A percentile compares a stretch with the other conserved stretches of the same genome.
These are phyloP conservation scores for Hozukius guyotensis DNA, from an alignment of 2,797 vertebrate genomes.

Conservation along the genomic window DNA sequence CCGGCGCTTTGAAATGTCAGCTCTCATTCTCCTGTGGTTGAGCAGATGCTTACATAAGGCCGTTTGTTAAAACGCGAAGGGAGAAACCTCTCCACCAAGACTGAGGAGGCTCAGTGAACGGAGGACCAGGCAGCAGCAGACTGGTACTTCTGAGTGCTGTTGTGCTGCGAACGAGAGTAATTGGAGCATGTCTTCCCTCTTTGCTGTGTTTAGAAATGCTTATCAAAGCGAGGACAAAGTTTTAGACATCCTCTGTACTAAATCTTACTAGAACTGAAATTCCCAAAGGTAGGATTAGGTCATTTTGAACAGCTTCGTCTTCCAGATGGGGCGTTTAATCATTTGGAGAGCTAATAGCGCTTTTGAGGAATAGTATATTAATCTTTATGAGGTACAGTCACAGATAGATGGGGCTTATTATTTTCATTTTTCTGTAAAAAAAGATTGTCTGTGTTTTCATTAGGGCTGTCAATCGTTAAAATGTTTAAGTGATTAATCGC, in stretches of 20 bases:
- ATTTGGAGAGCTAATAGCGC: background rate
- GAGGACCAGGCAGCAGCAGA: slow-evolving; percentile 27
- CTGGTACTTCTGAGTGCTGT: slow-evolving; percentile 52
- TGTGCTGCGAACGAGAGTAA: slow-evolving; percentile 60
- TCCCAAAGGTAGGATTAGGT: slow-evolving; percentile 32
- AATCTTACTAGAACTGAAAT: slow-evolving; percentile 38
- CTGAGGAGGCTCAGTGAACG: slow-evolving; percentile 45
- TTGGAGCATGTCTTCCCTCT: slow-evolving; percentile 53
- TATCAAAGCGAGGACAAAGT: slow-evolving; percentile 50
- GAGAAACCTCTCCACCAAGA: slow-evolving; percentile 50
- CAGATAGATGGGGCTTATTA: slow-evolving; percentile 1
- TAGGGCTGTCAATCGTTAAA: too few species aligned
- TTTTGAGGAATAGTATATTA: slow-evolving; percentile 5
- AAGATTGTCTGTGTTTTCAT: background rate
- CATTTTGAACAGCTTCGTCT: slow-evolving; percentile 35
- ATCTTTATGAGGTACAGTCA: slow-evolving; percentile 14
- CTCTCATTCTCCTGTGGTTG: slow-evolving; percentile 76
- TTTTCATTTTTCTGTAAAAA: background rate
- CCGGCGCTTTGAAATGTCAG: slow-evolving; percentile 80
- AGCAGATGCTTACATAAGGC: slow-evolving; percentile 80
- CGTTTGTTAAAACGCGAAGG: slow-evolving; percentile 73
- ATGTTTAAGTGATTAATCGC: too few species aligned
- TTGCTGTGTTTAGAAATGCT: slow-evolving; percentile 60
- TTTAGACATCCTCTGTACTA: slow-evolving; percentile 36
- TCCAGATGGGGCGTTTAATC: slow-evolving; percentile 21